These are phyloP conservation scores for Trichopria drosophilae DNA, from an alignment of 2,888 invertebrate species.

Conservation along the genomic window DNA sequence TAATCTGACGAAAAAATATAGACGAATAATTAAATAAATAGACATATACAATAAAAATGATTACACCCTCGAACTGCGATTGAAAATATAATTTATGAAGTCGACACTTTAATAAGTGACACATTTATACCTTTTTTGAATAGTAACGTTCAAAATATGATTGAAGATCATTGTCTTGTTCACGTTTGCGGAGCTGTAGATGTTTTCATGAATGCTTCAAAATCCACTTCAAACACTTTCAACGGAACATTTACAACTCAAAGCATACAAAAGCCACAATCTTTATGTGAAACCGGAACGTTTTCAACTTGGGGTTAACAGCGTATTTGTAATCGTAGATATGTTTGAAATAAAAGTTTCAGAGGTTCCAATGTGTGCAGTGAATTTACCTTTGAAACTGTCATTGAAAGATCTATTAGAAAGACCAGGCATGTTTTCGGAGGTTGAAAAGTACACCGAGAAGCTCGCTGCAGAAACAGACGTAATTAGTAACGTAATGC, in stretches of 20 bases:
- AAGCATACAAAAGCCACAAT: too few species aligned
- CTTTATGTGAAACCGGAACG: conserved; percentile 7
- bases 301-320: conserved; percentile 3
- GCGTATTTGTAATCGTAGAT: too few species aligned
- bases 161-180: too few species aligned
- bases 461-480: conserved; percentile 16
- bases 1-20: too few species aligned
- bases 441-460: too few species aligned
- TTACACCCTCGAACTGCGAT: conserved; percentile 9
- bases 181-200: too few species aligned
- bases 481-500: conserved; percentile 23
- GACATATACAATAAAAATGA: too few species aligned
- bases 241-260: conserved; percentile 12
- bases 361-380: background rate
- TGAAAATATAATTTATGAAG: conserved; percentile 7
- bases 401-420: conserved; percentile 21
- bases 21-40: too few species aligned
- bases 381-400: conserved; percentile 5
- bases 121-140: conserved; percentile 11
- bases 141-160: conserved; percentile 6
- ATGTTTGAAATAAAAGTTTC: too few species aligned
- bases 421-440: conserved; percentile 18
- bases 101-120: conserved; percentile 15
- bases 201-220: too few species aligned
- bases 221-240: conserved; percentile 11